These are phyloP conservation scores for Anagrus nilaparvatae DNA, from an alignment of 1,140 invertebrate species.

Conservation along the genomic window DNA sequence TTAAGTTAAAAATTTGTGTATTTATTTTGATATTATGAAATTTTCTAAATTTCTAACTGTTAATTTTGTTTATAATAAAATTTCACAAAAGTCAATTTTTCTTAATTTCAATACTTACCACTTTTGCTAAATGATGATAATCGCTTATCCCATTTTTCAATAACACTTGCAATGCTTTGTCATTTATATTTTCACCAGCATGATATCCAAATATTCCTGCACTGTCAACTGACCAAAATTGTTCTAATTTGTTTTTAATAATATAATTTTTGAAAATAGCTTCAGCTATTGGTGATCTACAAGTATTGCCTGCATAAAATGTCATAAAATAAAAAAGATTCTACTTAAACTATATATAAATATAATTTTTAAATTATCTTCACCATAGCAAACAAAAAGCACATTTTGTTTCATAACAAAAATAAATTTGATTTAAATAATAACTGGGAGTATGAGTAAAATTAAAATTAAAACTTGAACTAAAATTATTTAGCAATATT, in stretches of 20 bases:
- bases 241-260: conserved; percentile 45
- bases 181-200: conserved; percentile 66
- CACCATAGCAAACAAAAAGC: conserved; percentile 46
- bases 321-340: conserved; percentile 7
- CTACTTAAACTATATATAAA: conserved; percentile 5
- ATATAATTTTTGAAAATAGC: conserved; percentile 69
- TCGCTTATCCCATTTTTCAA: conserved; percentile 56
- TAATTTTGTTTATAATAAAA: conserved; percentile 8
- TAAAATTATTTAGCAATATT: too few relatives aligned
- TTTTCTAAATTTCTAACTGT: background rate
- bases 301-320: conserved; percentile 65
- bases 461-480: too few relatives aligned
- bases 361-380: background rate
- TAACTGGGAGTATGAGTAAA: too few relatives aligned
- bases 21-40: background rate
- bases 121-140: conserved; percentile 64
- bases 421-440: too few relatives aligned
- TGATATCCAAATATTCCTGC: conserved; percentile 76
- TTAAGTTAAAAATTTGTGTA: background rate
- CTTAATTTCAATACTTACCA: conserved; percentile 46
- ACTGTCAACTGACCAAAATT: conserved; percentile 74
- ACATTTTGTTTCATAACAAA: conserved; percentile 30
- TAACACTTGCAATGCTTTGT: conserved; percentile 57
- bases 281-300: conserved; percentile 85
- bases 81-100: background rate